Evolutionary conservation across 2,797 vertebrate genomes (phyloP).

Genomic region (Notoglanidium macrostoma): DNA sequence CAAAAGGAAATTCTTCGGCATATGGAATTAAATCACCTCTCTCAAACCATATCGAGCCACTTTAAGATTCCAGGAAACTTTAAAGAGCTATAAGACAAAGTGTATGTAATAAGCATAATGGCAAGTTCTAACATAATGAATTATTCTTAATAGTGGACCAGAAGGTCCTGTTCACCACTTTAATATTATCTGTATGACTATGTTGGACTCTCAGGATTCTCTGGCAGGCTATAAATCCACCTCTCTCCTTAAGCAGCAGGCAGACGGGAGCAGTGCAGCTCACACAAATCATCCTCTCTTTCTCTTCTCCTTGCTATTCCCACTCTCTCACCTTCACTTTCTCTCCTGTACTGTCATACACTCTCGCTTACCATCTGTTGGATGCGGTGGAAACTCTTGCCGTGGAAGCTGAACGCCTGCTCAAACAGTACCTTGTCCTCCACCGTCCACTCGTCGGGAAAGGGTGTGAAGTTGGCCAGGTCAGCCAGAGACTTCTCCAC

Average conservation of each 20-base stretch:
- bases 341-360: constrained; percentile 1
- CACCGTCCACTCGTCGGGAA: constrained; percentile 92
- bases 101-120: background rate
- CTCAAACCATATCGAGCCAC: background rate
- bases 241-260: constrained; percentile 26
- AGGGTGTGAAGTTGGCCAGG: constrained; percentile 92
- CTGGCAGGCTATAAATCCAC: constrained; percentile 14
- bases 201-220: constrained; percentile 5
- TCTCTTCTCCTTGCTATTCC: constrained; percentile 7
- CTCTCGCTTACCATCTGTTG: constrained; percentile 87
- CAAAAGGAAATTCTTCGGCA: background rate
- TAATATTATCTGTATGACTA: background rate
- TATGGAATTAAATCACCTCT: background rate
- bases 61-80: background rate
- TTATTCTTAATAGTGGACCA: constrained; percentile 1
- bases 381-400: constrained; percentile 93
- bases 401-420: constrained; percentile 93
- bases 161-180: background rate
- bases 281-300: constrained; percentile 46
- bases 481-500: constrained; percentile 90
- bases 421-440: constrained; percentile 95
- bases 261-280: constrained; percentile 50
- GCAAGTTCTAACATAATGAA: background rate
- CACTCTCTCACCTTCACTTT: constrained; percentile 11
- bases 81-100: background rate